These are phyloP conservation scores for Sarcophaga subvicina DNA, from an alignment of 2,888 invertebrate species.

Conservation along the genomic window DNA sequence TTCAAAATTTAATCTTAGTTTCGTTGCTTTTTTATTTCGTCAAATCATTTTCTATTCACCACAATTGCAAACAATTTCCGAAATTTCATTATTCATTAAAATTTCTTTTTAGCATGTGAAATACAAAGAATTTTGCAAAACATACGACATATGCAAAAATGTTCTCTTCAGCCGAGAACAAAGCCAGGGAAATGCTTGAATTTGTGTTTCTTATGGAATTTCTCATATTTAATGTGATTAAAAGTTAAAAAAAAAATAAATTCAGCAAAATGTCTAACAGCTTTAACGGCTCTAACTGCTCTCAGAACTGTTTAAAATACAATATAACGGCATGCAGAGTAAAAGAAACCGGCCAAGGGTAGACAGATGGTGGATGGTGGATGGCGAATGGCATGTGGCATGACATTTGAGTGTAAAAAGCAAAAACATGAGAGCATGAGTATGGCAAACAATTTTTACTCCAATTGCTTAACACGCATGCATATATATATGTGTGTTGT, in stretches of 20 bases:
- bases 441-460: conserved; percentile 13
- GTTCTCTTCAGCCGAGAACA: too few species aligned
- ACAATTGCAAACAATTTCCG: too few species aligned
- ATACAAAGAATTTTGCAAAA: too few species aligned
- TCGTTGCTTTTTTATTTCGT: too few species aligned
- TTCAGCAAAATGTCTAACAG: neutral
- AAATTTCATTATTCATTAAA: too few species aligned
- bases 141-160: too few species aligned
- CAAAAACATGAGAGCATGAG: neutral
- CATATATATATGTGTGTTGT: too few species aligned
- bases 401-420: neutral
- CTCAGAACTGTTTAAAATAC: too few species aligned
- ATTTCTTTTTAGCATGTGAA: too few species aligned
- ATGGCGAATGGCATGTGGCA: neutral
- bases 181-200: neutral
- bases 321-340: too few species aligned
- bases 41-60: too few species aligned
- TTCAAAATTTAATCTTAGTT: too few species aligned
- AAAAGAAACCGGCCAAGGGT: neutral
- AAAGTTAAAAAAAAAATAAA: neutral
- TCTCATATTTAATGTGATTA: conserved; percentile 40
- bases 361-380: neutral
- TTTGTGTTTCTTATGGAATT: conserved; percentile 30
- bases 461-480: conserved; percentile 26
- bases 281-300: neutral